Conservation (phyloP, 2,797 vertebrate genomes). For the Anguilla pacifica region DNA sequence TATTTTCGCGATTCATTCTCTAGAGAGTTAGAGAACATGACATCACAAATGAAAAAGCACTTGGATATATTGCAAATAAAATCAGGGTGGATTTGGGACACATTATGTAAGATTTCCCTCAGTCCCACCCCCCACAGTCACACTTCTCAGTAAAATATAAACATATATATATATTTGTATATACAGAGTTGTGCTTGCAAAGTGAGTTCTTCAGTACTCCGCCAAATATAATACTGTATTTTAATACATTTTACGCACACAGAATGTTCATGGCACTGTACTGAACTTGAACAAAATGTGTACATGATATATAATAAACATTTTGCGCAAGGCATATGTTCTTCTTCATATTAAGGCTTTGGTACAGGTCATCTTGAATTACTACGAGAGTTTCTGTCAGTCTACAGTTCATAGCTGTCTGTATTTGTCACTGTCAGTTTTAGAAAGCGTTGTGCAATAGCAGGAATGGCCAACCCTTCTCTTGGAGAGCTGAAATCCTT, state of each 20-base stretch:
- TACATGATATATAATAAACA: slow-evolving; percentile 59
- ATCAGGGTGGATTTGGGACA: slow-evolving; percentile 27
- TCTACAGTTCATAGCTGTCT: slow-evolving; percentile 6
- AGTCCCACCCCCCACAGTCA: slow-evolving; percentile 40
- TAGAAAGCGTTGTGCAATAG: slow-evolving; percentile 18
- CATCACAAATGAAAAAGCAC: slow-evolving; percentile 30
- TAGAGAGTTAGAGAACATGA: slow-evolving; percentile 30
- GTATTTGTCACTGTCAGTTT: slow-evolving; percentile 19
- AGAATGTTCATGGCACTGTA: slow-evolving; percentile 42
- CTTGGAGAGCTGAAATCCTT: slow-evolving; percentile 20
- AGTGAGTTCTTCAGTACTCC: slow-evolving; percentile 50
- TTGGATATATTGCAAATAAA: slow-evolving; percentile 21
- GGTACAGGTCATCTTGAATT: slow-evolving; percentile 19
- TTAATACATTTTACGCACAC: slow-evolving; percentile 43
- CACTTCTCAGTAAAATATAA: slow-evolving; percentile 48
- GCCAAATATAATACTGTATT: slow-evolving; percentile 48
- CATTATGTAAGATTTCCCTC: slow-evolving; percentile 33
- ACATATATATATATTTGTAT: slow-evolving; percentile 59
- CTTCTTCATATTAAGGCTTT: slow-evolving; percentile 40
- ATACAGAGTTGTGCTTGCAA: slow-evolving; percentile 59
- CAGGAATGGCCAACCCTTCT: background rate
- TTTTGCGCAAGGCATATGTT: slow-evolving; percentile 36
- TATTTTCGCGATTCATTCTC: slow-evolving; percentile 25
- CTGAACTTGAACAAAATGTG: slow-evolving; percentile 45
- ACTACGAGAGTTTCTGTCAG: background rate